These are phyloP conservation scores for Neodontobutis hainanensis DNA, from an alignment of 2,113 vertebrate species.

Conservation along the genomic window DNA sequence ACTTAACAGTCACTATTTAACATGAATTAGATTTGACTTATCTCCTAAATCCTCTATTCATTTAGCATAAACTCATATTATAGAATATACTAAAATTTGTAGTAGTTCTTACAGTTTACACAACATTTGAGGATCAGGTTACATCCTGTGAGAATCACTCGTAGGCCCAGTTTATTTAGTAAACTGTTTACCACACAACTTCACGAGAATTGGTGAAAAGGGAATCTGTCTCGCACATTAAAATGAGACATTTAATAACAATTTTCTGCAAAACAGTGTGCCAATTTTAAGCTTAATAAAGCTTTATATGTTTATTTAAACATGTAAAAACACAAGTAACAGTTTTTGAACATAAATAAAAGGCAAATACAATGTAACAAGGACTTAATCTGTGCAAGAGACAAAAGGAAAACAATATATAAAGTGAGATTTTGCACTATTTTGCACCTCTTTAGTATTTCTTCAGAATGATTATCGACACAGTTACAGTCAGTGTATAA, in stretches of 20 bases:
- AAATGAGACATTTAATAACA: neutral
- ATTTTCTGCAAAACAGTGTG: neutral
- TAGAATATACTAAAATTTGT: neutral
- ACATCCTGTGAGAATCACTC: slow-evolving; percentile 15
- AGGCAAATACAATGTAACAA: neutral
- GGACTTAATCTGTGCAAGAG: neutral
- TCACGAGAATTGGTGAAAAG: neutral
- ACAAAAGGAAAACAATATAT: neutral
- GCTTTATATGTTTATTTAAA: neutral
- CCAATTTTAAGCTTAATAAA: too few species aligned
- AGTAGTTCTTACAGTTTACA: slow-evolving; percentile 30
- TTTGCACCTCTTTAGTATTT: neutral
- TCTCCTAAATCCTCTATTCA: too few species aligned
- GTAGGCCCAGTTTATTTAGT: slow-evolving; percentile 30
- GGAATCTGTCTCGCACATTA: neutral
- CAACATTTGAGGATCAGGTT: slow-evolving; percentile 36
- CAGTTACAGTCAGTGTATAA: too few species aligned
- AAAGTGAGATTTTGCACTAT: too few species aligned
- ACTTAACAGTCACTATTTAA: neutral
- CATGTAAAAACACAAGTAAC: slow-evolving; percentile 10
- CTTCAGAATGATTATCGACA: neutral
- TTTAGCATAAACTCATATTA: too few species aligned
- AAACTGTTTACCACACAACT: slow-evolving; percentile 27
- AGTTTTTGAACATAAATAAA: neutral
- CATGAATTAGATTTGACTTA: neutral